These are phyloP conservation scores for Stramonita haemastoma DNA, from an alignment of 2,888 invertebrate genomes.

Conservation along the genomic window DNA sequence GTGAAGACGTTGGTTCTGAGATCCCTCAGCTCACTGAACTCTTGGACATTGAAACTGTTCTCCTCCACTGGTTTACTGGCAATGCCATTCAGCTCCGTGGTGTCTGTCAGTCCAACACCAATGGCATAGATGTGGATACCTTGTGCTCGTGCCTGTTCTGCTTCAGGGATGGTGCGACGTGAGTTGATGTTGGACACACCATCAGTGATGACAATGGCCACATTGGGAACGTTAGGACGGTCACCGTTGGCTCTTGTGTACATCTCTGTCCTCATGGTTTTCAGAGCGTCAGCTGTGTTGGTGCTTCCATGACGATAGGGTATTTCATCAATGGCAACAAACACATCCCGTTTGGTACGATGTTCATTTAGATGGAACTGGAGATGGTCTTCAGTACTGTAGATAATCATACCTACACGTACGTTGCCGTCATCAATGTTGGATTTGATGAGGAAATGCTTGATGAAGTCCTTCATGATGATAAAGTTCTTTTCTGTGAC, in stretches of 20 bases:
- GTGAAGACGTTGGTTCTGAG: conserved; percentile 43
- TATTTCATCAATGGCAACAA: conserved; percentile 63
- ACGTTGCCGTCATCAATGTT: conserved; percentile 53
- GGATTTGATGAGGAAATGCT: conserved; percentile 57
- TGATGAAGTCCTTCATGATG: conserved; percentile 58
- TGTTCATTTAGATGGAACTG: conserved; percentile 66
- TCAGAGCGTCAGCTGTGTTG: conserved; percentile 63
- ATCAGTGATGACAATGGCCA: conserved; percentile 68
- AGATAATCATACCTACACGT: conserved; percentile 57
- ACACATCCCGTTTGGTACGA: conserved; percentile 52
- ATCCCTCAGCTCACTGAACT: conserved; percentile 52
- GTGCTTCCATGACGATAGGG: conserved; percentile 62
- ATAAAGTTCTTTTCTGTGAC: conserved; percentile 63
- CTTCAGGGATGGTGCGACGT: conserved; percentile 64
- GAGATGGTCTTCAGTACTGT: conserved; percentile 60
- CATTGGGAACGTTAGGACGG: conserved; percentile 64
- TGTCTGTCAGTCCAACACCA: conserved; percentile 61
- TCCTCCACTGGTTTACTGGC: conserved; percentile 56
- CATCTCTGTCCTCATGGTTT: conserved; percentile 57
- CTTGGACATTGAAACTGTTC: conserved; percentile 53
- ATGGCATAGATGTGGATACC: conserved; percentile 59
- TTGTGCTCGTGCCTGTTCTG: conserved; percentile 53
- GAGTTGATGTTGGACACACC: conserved; percentile 73
- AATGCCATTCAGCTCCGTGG: conserved; percentile 63
- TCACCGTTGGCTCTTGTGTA: conserved; percentile 60